A percentile compares a stretch with the other conserved stretches of the same genome.
Evolutionary conservation across 2,888 invertebrate genomes (phyloP).

Genomic region (Nebria brevicollis): DNA sequence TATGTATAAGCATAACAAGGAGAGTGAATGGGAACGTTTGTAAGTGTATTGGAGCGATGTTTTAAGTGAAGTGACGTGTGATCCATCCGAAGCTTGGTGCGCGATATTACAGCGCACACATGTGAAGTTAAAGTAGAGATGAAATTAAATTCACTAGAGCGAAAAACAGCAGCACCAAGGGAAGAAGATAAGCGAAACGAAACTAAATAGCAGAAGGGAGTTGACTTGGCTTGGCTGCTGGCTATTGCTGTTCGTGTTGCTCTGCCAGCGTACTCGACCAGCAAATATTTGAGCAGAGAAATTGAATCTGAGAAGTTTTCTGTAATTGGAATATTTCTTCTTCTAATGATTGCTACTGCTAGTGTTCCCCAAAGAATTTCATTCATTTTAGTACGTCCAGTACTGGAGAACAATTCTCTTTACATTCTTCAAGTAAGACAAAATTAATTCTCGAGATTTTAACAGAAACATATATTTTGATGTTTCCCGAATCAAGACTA

Average conservation of each 20-base stretch:
- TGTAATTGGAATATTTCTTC: background rate
- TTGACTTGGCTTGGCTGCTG: background rate
- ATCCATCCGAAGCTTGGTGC: background rate
- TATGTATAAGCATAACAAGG: too few relatives aligned
- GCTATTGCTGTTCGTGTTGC: background rate
- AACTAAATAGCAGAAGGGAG: background rate
- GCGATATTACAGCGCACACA: background rate
- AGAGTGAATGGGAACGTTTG: too few relatives aligned
- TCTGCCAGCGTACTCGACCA: background rate
- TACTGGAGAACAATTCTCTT: too few relatives aligned
- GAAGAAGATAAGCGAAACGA: background rate
- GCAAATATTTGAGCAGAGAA: background rate
- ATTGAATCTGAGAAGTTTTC: background rate
- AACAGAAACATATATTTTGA: too few relatives aligned
- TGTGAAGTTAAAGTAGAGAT: slow-evolving; percentile 1
- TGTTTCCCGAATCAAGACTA: too few relatives aligned
- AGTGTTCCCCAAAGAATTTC: too few relatives aligned
- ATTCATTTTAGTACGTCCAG: too few relatives aligned
- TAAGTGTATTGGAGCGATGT: background rate
- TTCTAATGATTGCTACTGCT: too few relatives aligned
- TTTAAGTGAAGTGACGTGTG: background rate
- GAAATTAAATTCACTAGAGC: background rate
- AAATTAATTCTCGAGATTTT: too few relatives aligned
- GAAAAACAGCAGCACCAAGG: background rate
- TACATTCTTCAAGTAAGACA: too few relatives aligned